These are phyloP conservation scores for Nematostella vectensis DNA, from an alignment of 92 coral and sea anemone genomes.

Conservation along the genomic window DNA sequence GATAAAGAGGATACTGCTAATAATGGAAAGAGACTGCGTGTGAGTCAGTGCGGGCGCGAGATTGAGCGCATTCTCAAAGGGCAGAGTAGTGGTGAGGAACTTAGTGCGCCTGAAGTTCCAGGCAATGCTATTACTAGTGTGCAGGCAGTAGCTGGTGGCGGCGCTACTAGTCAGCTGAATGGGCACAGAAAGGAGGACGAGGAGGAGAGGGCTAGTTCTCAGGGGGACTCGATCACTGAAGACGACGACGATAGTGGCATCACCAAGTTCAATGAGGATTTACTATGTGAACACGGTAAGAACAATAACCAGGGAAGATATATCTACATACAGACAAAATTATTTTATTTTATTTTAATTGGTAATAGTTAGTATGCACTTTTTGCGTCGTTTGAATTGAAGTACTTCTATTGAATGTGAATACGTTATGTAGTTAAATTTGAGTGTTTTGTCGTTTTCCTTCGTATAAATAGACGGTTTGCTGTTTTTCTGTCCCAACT, in stretches of 20 bases:
- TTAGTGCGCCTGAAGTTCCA: constrained; percentile 2
- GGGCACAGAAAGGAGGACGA: constrained; percentile 4
- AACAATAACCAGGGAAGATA: too few species aligned
- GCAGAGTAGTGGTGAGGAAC: background rate
- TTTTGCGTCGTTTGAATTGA: background rate
- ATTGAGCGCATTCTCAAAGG: background rate
- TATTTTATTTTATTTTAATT: background rate
- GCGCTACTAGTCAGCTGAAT: constrained; percentile 5
- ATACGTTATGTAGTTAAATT: too few species aligned
- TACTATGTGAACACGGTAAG: constrained; percentile 85
- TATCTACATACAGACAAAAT: background rate
- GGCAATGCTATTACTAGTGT: background rate
- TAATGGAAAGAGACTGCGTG: background rate
- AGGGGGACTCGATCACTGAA: constrained; percentile 6
- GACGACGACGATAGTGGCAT: constrained; percentile 21
- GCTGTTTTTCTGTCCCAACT: too few species aligned
- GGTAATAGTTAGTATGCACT: too few species aligned
- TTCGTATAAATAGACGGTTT: too few species aligned
- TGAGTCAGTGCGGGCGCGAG: background rate
- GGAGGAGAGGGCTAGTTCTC: constrained; percentile 5
- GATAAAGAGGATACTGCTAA: background rate
- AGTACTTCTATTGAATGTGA: background rate
- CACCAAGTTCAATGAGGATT: constrained; percentile 76
- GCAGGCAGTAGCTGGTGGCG: background rate
- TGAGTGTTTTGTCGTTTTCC: too few species aligned